phyloP scores from a whole-genome alignment of 2,113 vertebrate genomes.

The Tichodroma muraria region DNA sequence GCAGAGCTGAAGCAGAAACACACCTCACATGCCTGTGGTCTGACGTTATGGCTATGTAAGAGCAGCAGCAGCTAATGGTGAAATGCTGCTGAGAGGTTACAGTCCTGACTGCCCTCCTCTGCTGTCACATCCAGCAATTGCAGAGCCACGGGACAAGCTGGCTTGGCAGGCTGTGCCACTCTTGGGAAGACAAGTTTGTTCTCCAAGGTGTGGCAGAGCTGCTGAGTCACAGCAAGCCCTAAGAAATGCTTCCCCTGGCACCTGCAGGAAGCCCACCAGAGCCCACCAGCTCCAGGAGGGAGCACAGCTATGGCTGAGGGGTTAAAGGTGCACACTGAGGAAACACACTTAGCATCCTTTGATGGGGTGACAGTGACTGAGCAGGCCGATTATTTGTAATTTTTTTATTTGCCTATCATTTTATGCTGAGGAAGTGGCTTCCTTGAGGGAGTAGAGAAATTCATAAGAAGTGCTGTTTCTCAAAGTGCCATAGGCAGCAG shows the following conservation, averaged over 20 bases:
- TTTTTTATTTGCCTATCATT: background rate
- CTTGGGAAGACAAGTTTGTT: background rate
- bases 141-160: background rate
- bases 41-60: background rate
- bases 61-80: background rate
- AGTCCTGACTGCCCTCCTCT: background rate
- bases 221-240: background rate
- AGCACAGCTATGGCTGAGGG: background rate
- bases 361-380: background rate
- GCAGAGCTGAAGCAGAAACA: background rate
- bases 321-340: background rate
- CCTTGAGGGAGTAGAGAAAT: background rate
- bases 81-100: background rate
- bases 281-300: background rate
- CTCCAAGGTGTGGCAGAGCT: background rate
- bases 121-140: background rate
- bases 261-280: background rate
- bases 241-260: background rate
- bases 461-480: background rate
- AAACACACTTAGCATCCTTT: background rate
- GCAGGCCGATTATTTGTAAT: background rate
- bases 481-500: background rate
- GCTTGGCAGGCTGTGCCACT: background rate
- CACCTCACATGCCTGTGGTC: rapidly evolving
- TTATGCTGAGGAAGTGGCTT: background rate